phyloP scores from a whole-genome alignment of 2,113 vertebrate genomes.

The Sturnira hondurensis region DNA sequence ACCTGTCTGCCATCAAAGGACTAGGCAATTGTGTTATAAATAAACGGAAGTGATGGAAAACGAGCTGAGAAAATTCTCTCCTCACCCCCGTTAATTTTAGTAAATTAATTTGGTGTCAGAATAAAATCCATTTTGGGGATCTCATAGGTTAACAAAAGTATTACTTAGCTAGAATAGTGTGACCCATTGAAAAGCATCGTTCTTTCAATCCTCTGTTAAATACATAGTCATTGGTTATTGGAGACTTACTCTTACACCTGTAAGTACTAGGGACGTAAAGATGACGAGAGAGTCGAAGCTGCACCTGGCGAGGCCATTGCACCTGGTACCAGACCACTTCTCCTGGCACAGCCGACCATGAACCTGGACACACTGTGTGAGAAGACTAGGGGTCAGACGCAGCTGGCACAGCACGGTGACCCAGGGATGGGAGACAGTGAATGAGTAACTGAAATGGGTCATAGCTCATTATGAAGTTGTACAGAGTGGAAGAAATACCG shows the following conservation, averaged over 20 bases:
- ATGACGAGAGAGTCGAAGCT: neutral
- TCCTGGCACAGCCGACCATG: neutral
- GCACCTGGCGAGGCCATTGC: neutral
- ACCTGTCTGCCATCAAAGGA: slow-evolving; percentile 25
- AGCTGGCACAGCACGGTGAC: neutral
- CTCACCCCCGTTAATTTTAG: slow-evolving; percentile 5
- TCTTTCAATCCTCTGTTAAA: neutral
- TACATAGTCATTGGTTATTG: slow-evolving; percentile 20
- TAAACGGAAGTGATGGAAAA: slow-evolving; percentile 24
- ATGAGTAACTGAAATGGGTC: neutral
- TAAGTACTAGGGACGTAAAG: neutral
- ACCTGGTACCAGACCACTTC: neutral
- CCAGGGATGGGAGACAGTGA: neutral
- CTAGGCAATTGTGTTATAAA: slow-evolving; percentile 40
- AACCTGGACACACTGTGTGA: neutral
- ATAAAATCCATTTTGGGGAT: slow-evolving; percentile 46
- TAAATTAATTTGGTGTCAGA: slow-evolving; percentile 41
- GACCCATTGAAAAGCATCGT: neutral
- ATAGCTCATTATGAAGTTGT: neutral
- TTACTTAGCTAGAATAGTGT: slow-evolving; percentile 22
- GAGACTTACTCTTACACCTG: neutral
- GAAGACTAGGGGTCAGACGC: neutral
- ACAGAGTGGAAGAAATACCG: neutral
- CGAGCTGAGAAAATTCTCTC: slow-evolving; percentile 16
- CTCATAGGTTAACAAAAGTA: slow-evolving; percentile 14